Conservation (phyloP, 53 echinoderm and acorn worm species). For the Echinarachnius parma region DNA sequence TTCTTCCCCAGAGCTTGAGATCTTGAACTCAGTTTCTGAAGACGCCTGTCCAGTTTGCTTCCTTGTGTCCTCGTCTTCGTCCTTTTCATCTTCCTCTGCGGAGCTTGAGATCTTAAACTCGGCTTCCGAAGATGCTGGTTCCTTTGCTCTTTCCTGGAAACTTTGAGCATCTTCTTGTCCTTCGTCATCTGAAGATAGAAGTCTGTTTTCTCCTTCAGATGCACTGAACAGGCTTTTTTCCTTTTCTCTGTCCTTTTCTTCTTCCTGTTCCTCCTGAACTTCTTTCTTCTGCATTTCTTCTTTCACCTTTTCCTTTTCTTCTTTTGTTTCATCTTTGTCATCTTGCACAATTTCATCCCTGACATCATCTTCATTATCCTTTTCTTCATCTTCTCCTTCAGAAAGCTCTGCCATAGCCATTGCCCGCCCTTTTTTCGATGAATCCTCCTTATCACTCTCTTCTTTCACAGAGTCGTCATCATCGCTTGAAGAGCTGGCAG, state of each 20-base stretch:
- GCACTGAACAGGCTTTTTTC: conserved; percentile 47
- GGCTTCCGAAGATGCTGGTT: conserved; percentile 14
- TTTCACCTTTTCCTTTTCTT: conserved; percentile 22
- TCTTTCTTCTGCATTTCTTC: conserved; percentile 5
- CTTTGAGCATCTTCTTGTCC: conserved; percentile 1
- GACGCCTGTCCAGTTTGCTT: not conserved
- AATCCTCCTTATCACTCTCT: conserved; percentile 32
- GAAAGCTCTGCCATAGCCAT: conserved; percentile 6
- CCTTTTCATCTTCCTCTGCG: conserved; percentile 21
- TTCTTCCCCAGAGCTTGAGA: conserved; percentile 35
- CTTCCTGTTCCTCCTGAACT: conserved; percentile 12
- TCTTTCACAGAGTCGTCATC: conserved; percentile 32
- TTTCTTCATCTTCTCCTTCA: conserved; percentile 30
- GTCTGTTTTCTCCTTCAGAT: conserved; percentile 57
- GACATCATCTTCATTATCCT: not conserved
- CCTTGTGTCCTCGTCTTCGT: conserved; percentile 1
- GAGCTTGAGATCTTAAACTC: conserved; percentile 47
- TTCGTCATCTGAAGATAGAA: conserved; percentile 45
- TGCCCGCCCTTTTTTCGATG: not conserved
- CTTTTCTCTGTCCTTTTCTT: conserved; percentile 24
- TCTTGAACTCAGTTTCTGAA: too few relatives aligned
- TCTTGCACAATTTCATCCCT: conserved; percentile 11
- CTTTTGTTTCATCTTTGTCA: not conserved
- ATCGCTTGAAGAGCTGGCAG: not conserved
- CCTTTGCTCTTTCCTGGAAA: not conserved